phyloP scores from a whole-genome alignment of 2,113 vertebrate genomes.

The Nothoprocta pentlandii region DNA sequence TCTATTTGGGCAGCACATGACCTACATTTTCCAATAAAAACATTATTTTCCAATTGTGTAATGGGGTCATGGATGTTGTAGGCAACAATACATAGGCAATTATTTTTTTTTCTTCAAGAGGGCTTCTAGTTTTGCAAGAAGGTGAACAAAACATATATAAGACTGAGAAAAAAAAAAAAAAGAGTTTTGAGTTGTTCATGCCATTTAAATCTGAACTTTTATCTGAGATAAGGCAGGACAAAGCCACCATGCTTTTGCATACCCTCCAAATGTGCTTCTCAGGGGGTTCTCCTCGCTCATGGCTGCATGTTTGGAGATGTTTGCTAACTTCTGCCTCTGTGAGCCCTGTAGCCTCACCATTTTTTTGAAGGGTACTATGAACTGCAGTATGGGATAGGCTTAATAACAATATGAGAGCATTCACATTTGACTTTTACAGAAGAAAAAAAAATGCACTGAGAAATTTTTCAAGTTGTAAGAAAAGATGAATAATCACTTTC shows the following conservation, averaged over 20 bases:
- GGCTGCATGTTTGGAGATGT: fast-evolving
- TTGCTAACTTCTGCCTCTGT: background rate
- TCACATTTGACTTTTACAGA: background rate
- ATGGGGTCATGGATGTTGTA: background rate
- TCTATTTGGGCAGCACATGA: background rate
- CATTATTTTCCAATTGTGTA: background rate
- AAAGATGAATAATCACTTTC: background rate
- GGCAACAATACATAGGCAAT: background rate
- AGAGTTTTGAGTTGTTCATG: background rate
- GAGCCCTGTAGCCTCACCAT: background rate
- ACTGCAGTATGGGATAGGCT: background rate
- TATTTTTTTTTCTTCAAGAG: background rate
- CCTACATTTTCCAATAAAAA: background rate
- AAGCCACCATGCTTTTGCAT: background rate
- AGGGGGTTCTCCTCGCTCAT: background rate
- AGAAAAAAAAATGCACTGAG: background rate
- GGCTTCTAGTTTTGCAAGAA: background rate
- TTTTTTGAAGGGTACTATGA: background rate
- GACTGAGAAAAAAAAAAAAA: background rate
- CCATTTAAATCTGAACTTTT: background rate
- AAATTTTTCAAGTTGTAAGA: background rate
- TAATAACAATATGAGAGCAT: background rate
- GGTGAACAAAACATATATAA: background rate
- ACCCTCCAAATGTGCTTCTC: background rate
- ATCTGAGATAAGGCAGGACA: background rate